These are phyloP conservation scores for Lycorma delicatula DNA, from an alignment of 1,140 invertebrate species.

Conservation along the genomic window DNA sequence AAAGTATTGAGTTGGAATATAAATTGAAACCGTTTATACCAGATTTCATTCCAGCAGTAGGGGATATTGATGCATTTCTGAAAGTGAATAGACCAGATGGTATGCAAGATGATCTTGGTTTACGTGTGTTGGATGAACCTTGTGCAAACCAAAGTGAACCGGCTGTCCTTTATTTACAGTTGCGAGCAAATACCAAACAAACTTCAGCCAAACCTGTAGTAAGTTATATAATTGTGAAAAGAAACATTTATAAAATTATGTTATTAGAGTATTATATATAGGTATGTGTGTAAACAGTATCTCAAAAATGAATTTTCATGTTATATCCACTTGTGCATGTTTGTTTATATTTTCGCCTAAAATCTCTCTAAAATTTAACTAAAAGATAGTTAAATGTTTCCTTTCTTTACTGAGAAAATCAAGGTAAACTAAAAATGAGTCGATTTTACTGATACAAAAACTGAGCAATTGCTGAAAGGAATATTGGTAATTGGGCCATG, in stretches of 20 bases:
- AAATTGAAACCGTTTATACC: slow-evolving; percentile 92
- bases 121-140: slow-evolving; percentile 90
- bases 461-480: no score
- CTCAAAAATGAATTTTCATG: neutral
- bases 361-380: no score
- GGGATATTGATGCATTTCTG: slow-evolving; percentile 96
- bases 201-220: slow-evolving; percentile 42
- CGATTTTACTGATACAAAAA: no score
- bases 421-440: no score
- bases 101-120: slow-evolving; percentile 60
- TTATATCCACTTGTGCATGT: neutral
- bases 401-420: no score
- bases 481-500: no score
- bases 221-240: no score
- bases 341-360: no score
- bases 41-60: slow-evolving; percentile 94
- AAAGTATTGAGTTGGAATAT: slow-evolving; percentile 81
- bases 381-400: no score
- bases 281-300: neutral
- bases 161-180: slow-evolving; percentile 83
- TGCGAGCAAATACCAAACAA: slow-evolving; percentile 75
- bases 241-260: no score
- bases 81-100: slow-evolving; percentile 80
- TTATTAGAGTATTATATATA: neutral
- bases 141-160: slow-evolving; percentile 91